Conservation (phyloP, 1,140 invertebrate species). For the Holotrichia oblita region DNA sequence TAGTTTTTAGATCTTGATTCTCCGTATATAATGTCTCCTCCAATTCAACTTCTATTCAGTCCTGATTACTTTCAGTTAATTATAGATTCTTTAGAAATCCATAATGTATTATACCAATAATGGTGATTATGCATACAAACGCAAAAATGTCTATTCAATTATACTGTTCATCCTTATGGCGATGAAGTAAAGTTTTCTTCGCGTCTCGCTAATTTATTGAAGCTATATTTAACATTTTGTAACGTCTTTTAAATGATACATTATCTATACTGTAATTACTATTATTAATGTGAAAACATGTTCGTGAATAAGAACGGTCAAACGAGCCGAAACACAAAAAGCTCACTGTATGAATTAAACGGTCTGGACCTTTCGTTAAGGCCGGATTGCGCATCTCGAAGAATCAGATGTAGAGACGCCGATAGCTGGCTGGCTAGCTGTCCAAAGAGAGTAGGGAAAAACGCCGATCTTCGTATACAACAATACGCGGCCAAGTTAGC, state of each 20-base stretch:
- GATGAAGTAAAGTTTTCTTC: conserved; percentile 1
- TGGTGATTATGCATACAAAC: conserved; percentile 4
- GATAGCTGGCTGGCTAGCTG: conserved; percentile 2
- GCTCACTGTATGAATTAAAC: conserved; percentile 31
- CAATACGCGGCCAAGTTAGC: conserved; percentile 30
- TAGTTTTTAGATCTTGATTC: too few relatives aligned
- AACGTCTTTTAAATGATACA: conserved; percentile 23
- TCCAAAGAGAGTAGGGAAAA: conserved; percentile 24
- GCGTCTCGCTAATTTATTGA: conserved; percentile 4
- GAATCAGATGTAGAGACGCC: not conserved
- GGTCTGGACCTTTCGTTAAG: conserved; percentile 9
- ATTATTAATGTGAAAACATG: conserved; percentile 33
- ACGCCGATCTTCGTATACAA: conserved; percentile 19
- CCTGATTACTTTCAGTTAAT: not conserved
- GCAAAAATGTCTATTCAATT: not conserved
- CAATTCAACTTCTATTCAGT: not conserved
- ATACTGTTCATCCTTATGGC: not conserved
- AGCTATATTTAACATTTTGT: conserved; percentile 14
- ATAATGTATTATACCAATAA: not conserved
- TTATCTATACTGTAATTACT: conserved; percentile 34
- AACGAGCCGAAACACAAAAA: conserved; percentile 29
- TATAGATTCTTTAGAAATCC: not conserved
- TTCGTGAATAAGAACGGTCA: conserved; percentile 27
- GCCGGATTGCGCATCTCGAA: not conserved
- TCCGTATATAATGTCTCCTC: not conserved